These are phyloP conservation scores for Netelia melanura DNA, from an alignment of 2,888 invertebrate genomes.

Conservation along the genomic window DNA sequence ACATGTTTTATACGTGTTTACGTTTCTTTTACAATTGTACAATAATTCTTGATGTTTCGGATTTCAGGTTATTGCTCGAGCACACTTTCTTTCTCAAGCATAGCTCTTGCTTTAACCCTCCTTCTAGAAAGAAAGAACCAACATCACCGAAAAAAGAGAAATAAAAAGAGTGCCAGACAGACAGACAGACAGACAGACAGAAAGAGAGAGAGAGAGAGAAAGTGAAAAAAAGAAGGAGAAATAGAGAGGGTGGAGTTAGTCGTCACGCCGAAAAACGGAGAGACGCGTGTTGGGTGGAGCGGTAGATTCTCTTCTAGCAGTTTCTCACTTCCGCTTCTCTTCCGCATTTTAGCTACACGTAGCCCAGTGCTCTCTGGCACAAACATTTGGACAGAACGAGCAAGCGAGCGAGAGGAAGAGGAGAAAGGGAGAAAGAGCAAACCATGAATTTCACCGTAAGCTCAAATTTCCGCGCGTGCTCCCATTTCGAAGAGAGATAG, in stretches of 20 bases:
- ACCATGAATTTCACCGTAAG: constrained; percentile 46
- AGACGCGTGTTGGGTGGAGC: constrained; percentile 41
- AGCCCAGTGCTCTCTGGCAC: constrained; percentile 8
- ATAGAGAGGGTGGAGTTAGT: constrained; percentile 9
- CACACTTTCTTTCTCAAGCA: constrained; percentile 26
- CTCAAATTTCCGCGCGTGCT: constrained; percentile 71
- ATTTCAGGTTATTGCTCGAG: constrained; percentile 9
- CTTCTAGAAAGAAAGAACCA: background rate
- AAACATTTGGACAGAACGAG: constrained; percentile 10
- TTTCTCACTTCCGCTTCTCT: constrained; percentile 72
- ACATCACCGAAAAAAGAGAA: background rate
- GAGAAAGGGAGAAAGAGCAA: no score
- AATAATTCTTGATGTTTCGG: constrained; percentile 20
- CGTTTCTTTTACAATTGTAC: constrained; percentile 3
- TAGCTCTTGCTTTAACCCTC: constrained; percentile 17
- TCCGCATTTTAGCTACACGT: constrained; percentile 38
- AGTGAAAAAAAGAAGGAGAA: background rate
- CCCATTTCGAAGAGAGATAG: constrained; percentile 41
- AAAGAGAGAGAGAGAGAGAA: background rate
- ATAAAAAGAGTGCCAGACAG: background rate
- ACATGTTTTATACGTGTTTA: background rate
- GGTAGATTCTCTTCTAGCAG: constrained; percentile 67
- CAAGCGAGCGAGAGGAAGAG: background rate
- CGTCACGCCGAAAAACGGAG: background rate
- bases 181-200: background rate